These are phyloP conservation scores for Drosophila pallidifrons DNA, from an alignment of 1,140 invertebrate species.

Conservation along the genomic window DNA sequence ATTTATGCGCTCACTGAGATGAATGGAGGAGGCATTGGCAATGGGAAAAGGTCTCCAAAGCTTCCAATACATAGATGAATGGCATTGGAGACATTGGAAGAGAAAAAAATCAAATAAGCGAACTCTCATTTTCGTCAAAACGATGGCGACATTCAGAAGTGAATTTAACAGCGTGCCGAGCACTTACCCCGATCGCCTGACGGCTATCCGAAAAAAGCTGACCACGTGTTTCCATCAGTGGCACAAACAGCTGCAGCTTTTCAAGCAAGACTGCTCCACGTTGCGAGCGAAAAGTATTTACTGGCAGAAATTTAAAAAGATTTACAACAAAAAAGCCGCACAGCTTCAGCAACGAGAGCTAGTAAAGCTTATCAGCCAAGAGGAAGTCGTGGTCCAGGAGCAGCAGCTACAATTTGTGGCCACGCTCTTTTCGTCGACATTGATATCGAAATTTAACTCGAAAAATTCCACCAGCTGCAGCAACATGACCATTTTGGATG, in stretches of 20 bases:
- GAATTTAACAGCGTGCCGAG: slow-evolving; percentile 77
- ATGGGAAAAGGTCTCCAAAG: background rate
- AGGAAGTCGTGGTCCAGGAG: slow-evolving; percentile 12
- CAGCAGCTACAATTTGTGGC: slow-evolving; percentile 62
- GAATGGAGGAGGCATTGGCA: background rate
- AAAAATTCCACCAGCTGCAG: slow-evolving; percentile 25
- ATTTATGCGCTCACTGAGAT: background rate
- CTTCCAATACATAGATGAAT: slow-evolving; percentile 16
- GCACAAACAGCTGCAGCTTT: slow-evolving; percentile 51
- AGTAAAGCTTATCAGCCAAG: background rate
- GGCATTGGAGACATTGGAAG: background rate
- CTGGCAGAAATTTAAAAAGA: slow-evolving; percentile 51
- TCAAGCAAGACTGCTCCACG: slow-evolving; percentile 39
- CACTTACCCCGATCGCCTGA: slow-evolving; percentile 57
- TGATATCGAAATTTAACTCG: slow-evolving; percentile 46
- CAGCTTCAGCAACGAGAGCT: slow-evolving; percentile 10
- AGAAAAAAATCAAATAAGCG: background rate
- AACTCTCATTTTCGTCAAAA: slow-evolving; percentile 60
- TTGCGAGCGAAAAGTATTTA: slow-evolving; percentile 48
- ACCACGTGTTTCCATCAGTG: slow-evolving; percentile 79
- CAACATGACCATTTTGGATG: slow-evolving; percentile 73
- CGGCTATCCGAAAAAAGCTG: slow-evolving; percentile 63
- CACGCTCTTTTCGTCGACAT: slow-evolving; percentile 69
- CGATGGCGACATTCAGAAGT: slow-evolving; percentile 77
- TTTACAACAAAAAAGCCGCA: slow-evolving; percentile 42